Evolutionary conservation across 2,113 vertebrate species (phyloP).

Genomic region (Microtus ochrogaster): DNA sequence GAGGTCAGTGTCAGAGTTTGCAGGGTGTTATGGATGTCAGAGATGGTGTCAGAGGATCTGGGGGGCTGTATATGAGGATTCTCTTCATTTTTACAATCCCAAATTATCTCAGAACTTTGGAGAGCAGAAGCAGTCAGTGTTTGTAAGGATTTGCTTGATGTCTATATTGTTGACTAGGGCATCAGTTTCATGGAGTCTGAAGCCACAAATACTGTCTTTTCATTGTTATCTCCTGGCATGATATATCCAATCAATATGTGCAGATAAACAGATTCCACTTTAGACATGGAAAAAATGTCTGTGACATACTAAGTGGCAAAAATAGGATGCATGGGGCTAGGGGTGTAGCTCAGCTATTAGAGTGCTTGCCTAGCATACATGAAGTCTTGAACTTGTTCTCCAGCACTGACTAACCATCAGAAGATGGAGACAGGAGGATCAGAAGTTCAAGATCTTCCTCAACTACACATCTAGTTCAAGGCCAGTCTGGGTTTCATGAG

Average conservation of each 20-base stretch:
- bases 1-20: neutral
- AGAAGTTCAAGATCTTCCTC: neutral
- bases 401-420: neutral
- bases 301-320: neutral
- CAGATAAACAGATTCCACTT: neutral
- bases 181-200: neutral
- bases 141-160: neutral
- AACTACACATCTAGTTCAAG: neutral
- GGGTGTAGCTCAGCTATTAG: neutral
- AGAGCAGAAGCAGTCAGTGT: neutral
- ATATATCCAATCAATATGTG: neutral
- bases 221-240: neutral
- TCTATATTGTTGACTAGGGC: neutral
- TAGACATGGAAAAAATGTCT: neutral
- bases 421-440: neutral
- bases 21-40: neutral
- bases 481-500: neutral
- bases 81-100: conserved; percentile 8
- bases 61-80: neutral
- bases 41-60: neutral
- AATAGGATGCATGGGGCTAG: neutral
- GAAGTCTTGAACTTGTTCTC: neutral
- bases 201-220: neutral
- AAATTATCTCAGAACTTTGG: neutral
- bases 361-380: neutral